These are phyloP conservation scores for Xenotilapia caudafasciata DNA, from an alignment of 2,113 vertebrate species.

Conservation along the genomic window DNA sequence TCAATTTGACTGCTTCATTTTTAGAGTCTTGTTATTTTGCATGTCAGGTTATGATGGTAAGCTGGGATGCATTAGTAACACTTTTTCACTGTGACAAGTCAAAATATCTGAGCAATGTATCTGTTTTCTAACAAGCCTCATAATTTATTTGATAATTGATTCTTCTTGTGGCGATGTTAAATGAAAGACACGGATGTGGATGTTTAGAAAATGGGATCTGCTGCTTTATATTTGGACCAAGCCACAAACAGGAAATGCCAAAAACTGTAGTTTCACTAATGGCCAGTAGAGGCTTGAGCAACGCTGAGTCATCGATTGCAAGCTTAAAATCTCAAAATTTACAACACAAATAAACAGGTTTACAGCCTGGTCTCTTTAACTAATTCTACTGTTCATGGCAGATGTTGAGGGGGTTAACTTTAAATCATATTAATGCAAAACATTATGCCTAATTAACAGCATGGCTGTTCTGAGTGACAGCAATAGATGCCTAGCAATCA, in stretches of 20 bases:
- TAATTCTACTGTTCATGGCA: not conserved
- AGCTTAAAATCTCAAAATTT: not conserved
- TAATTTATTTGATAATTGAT: not conserved
- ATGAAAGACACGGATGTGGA: not conserved
- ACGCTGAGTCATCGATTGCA: not conserved
- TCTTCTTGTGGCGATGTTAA: not conserved
- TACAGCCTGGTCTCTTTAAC: not conserved
- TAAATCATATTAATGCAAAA: not conserved
- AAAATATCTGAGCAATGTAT: not conserved
- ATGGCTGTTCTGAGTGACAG: not conserved
- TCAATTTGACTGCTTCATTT: not conserved
- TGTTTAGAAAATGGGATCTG: not conserved
- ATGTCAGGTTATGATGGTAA: not conserved
- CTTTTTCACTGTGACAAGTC: not conserved
- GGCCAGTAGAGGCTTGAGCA: not conserved
- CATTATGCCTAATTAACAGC: not conserved
- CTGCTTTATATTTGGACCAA: not conserved
- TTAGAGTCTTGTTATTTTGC: not conserved
- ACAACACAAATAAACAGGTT: not conserved
- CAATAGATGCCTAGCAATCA: not conserved
- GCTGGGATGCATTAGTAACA: not conserved
- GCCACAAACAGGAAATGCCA: not conserved
- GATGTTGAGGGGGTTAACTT: not conserved
- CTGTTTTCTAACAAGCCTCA: not conserved
- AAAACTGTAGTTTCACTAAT: not conserved